Evolutionary conservation across 2,113 vertebrate species (phyloP).

Genomic region (Chascanopsetta lugubris): DNA sequence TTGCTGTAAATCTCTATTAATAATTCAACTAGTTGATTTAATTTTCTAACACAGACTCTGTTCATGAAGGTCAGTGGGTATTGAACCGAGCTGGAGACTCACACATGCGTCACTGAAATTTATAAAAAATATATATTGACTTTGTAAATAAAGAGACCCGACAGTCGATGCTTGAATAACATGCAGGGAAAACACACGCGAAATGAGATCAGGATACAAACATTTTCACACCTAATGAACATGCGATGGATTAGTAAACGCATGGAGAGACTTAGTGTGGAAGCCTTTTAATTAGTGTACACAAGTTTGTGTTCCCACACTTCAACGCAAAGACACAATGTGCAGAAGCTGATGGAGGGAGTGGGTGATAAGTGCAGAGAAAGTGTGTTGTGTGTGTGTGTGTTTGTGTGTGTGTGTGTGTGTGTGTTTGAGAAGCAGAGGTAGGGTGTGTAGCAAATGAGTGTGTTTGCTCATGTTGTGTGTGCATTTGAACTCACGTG

Average conservation of each 20-base stretch:
- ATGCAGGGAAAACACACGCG: conserved; percentile 45
- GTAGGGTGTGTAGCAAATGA: background rate
- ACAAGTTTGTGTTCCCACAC: conserved; percentile 55
- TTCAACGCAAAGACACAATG: conserved; percentile 45
- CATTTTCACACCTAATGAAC: conserved; percentile 61
- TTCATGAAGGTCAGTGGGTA: conserved; percentile 12
- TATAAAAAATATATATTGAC: background rate
- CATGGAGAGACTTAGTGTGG: conserved; percentile 38
- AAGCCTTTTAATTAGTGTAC: conserved; percentile 63
- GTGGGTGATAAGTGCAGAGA: conserved; percentile 12
- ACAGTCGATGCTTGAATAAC: conserved; percentile 21
- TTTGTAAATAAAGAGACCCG: background rate
- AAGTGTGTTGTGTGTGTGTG: background rate
- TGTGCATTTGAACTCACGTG: conserved; percentile 74
- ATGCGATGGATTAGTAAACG: conserved; percentile 52
- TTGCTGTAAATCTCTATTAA: conserved; percentile 3
- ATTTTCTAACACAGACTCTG: background rate
- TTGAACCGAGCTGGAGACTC: conserved; percentile 17
- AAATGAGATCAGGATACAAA: conserved; percentile 55
- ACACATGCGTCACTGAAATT: background rate
- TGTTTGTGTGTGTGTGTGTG: background rate
- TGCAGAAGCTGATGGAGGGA: conserved; percentile 19
- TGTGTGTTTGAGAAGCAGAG: conserved; percentile 20
- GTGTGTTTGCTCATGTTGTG: conserved; percentile 9
- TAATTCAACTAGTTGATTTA: background rate